Conservation (phyloP, 2,888 invertebrate species). For the Cephonodes hylas region DNA sequence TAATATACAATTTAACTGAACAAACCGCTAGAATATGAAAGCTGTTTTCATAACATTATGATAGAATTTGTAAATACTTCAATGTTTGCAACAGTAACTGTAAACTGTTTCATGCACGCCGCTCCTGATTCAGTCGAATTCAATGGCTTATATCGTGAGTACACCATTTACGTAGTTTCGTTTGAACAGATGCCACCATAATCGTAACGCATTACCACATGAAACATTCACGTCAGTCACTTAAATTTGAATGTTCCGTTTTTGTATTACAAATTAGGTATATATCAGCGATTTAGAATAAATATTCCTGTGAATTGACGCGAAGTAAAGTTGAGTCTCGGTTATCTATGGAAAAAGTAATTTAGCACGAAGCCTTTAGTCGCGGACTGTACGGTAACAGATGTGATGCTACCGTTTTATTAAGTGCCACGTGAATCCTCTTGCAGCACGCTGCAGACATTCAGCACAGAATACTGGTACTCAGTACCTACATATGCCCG, state of each 20-base stretch:
- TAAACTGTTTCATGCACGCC: not conserved
- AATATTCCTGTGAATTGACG: too few relatives aligned
- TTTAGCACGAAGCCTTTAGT: not conserved
- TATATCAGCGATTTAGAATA: too few relatives aligned
- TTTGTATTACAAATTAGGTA: not conserved
- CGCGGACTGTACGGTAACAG: not conserved
- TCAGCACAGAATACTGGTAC: not conserved
- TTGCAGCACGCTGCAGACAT: not conserved
- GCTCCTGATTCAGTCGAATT: not conserved
- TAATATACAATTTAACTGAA: constrained; percentile 1
- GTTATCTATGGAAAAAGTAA: not conserved
- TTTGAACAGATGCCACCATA: not conserved
- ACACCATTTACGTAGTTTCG: not conserved
- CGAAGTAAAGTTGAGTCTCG: not conserved
- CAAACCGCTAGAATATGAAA: constrained; percentile 1
- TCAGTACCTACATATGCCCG: not conserved
- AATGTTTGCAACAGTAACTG: constrained; percentile 1
- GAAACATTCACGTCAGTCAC: too few relatives aligned
- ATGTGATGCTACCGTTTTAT: not conserved
- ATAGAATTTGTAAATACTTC: constrained; percentile 9
- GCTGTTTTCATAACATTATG: constrained; percentile 8
- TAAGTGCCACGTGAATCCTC: not conserved
- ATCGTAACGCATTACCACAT: not conserved
- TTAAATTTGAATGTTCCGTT: not conserved
- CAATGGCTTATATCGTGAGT: not conserved